These are phyloP conservation scores for Micrasema minimum DNA, from an alignment of 1,140 invertebrate genomes.

Conservation along the genomic window DNA sequence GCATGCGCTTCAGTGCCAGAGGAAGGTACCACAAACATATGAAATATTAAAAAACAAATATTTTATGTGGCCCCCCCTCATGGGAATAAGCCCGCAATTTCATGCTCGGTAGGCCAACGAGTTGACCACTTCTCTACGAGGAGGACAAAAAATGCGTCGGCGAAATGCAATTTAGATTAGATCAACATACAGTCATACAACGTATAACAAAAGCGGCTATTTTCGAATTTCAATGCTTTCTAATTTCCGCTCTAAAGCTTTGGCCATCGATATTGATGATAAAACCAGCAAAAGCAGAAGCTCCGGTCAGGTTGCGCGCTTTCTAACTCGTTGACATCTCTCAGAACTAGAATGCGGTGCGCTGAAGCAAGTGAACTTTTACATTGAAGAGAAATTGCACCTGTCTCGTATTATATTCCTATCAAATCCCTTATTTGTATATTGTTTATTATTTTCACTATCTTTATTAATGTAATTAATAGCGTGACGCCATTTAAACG, in stretches of 20 bases:
- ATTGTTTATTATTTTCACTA: conserved; percentile 11
- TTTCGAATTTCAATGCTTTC: no score
- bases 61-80: no score
- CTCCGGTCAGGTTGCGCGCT: conserved; percentile 28
- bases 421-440: conserved; percentile 25
- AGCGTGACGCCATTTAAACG: background rate
- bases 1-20: no score
- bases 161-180: no score
- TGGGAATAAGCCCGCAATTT: no score
- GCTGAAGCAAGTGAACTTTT: conserved; percentile 9
- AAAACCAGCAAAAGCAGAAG: conserved; percentile 4
- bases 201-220: no score
- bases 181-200: no score
- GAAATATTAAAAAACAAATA: no score
- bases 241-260: conserved; percentile 15
- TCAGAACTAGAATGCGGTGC: conserved; percentile 15
- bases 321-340: conserved; percentile 37
- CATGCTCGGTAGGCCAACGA: no score
- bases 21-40: no score
- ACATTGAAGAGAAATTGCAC: conserved; percentile 32
- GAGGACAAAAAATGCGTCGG: no score
- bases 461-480: conserved; percentile 21
- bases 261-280: background rate
- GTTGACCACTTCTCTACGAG: no score
- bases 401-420: conserved; percentile 24